Conservation (phyloP, 2,797 vertebrate genomes). For the Channallabes apus region DNA sequence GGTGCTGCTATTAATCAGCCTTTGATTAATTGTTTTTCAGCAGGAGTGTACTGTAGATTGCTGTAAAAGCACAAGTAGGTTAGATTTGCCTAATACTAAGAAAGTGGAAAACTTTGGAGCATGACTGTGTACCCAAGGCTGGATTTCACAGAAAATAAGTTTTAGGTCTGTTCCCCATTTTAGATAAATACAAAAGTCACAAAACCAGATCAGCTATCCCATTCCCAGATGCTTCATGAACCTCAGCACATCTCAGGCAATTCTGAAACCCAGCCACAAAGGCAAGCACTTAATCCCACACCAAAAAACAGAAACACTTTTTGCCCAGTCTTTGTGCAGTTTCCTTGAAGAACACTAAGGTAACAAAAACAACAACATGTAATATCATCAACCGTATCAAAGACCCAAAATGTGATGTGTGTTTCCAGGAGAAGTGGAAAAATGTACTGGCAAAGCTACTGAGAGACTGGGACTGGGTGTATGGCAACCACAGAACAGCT, state of each 20-base stretch:
- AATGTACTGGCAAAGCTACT: background rate
- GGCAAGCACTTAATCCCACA: constrained; percentile 10
- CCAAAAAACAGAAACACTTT: constrained; percentile 24
- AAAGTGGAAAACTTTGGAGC: no score
- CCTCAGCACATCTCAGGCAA: constrained; percentile 7
- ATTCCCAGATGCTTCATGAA: background rate
- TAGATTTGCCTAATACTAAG: no score
- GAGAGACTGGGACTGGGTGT: background rate
- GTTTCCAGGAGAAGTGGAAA: background rate
- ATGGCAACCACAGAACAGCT: background rate
- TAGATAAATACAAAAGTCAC: constrained; percentile 12
- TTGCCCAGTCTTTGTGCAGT: constrained; percentile 7
- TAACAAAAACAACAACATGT: constrained; percentile 16
- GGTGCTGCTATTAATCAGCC: no score
- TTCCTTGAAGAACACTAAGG: constrained; percentile 8
- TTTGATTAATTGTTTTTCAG: no score
- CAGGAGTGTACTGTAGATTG: no score
- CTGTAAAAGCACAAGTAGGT: no score
- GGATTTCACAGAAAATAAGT: background rate
- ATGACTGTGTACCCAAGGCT: background rate
- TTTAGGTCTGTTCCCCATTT: background rate
- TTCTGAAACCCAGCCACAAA: constrained; percentile 7
- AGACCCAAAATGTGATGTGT: background rate
- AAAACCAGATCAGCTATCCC: constrained; percentile 23
- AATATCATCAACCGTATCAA: constrained; percentile 7